Percentiles rank a stretch among this genome's conserved stretches.
phyloP scores from a whole-genome alignment of 1,140 invertebrate genomes.

The Drosophila kurseongensis region DNA sequence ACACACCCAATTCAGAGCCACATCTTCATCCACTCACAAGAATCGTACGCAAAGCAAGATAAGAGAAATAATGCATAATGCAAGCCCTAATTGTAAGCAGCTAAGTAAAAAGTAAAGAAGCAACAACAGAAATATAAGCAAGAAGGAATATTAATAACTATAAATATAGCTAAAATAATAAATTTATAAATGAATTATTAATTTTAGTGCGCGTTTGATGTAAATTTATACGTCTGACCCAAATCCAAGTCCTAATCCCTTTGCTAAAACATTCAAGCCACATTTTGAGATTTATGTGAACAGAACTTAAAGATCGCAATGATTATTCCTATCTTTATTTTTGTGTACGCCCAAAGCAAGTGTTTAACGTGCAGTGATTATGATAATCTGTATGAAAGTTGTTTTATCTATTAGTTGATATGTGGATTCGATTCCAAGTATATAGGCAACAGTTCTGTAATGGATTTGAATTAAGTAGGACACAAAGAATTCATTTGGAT shows the following conservation, averaged over 20 bases:
- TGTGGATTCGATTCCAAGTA: slow-evolving; percentile 33
- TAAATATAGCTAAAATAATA: slow-evolving; percentile 82
- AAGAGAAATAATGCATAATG: slow-evolving; percentile 70
- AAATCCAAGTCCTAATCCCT: slow-evolving; percentile 5
- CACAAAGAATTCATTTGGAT: slow-evolving; percentile 37
- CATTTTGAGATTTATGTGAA: slow-evolving; percentile 55
- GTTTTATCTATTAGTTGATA: slow-evolving; percentile 58
- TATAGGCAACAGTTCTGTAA: slow-evolving; percentile 36
- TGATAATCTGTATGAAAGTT: slow-evolving; percentile 47
- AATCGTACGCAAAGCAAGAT: slow-evolving; percentile 57
- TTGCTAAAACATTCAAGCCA: slow-evolving; percentile 10
- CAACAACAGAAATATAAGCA: slow-evolving; percentile 26
- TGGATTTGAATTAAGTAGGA: slow-evolving; percentile 49
- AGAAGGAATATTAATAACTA: slow-evolving; percentile 72
- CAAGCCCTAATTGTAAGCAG: slow-evolving; percentile 52
- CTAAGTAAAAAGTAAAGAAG: slow-evolving; percentile 28
- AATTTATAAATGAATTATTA: slow-evolving; percentile 82
- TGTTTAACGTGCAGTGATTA: slow-evolving; percentile 34
- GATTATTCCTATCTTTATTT: slow-evolving; percentile 37
- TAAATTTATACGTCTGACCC: slow-evolving; percentile 62
- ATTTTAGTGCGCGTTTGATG: slow-evolving; percentile 75
- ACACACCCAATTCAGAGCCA: slow-evolving; percentile 11
- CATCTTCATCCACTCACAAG: slow-evolving; percentile 32
- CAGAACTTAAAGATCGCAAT: slow-evolving; percentile 42
- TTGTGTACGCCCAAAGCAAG: slow-evolving; percentile 25